Base-by-base conservation (phyloP, 2,888 invertebrate species). In the Zhengitettix transpicula region DNA sequence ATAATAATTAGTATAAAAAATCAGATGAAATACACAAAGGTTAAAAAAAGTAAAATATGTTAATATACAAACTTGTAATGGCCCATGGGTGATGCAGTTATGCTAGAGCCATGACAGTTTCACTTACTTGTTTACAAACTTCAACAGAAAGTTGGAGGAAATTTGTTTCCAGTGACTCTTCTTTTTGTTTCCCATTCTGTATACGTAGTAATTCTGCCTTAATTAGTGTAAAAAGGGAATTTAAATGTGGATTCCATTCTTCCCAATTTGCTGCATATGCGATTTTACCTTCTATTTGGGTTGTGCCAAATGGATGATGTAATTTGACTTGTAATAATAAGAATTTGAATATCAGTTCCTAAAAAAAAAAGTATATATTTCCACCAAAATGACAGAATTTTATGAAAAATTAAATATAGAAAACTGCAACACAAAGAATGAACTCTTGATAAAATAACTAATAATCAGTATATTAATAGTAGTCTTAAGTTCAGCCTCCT, bases 261-360 rank as follows among this genome's bases (percentile, higher is more conserved):
- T 66, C 64, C 72, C 73, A 73, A 61, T 74, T 67, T 58, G 66
- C 65, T 9, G 76, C 75, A 63, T 72, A 73, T 1, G 74, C 72
- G 15, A 69, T 68, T 17, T 70, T 65, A 40, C 72, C 61, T 10
- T 65, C 67, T 58, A 71, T 68, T 28, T 54, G 58, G 15, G 60
- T 63, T 3, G 67, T 71, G 28, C 79, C 77, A 58, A 71, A 69
- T 0, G 80, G 79, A 69, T 78, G 75, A 68, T 81, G 81, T 42
- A 78, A 67, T 63, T 72, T 69, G 14, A 79, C 65, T 69, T 79
- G 76, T n/a, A 79, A 67, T 8, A 76, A 65, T 17, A 78, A 69
- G 64, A 78, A 74, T 62, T 77, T 73, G 54, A 78, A 73, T 55
- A 78, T 71, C 58, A 72, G 69, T 42, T 68, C 65, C 72, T 73